A percentile compares a stretch with the other conserved stretches of the same genome.
These are phyloP conservation scores for Ptychodera flava DNA, from an alignment of 35 echinoderm and acorn worm genomes.

Conservation along the genomic window DNA sequence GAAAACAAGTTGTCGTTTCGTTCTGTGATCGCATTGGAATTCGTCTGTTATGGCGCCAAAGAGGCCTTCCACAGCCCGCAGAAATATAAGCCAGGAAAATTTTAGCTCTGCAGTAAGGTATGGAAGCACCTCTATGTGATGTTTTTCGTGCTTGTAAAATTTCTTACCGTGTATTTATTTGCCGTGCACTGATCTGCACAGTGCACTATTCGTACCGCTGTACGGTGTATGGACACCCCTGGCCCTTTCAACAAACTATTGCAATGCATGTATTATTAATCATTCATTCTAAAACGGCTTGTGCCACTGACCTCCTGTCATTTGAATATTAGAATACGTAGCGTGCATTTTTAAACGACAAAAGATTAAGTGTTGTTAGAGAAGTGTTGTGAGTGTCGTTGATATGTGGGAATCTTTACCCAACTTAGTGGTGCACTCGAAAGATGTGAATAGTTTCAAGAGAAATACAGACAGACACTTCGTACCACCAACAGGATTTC, in stretches of 20 bases:
- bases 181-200: neutral
- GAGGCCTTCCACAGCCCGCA: slow-evolving; percentile 16
- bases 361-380: too few relatives aligned
- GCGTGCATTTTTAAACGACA: too few relatives aligned
- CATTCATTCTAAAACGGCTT: too few relatives aligned
- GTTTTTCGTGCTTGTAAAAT: neutral
- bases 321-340: too few relatives aligned
- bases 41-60: neutral
- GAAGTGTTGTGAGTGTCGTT: too few relatives aligned
- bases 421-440: too few relatives aligned
- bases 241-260: neutral
- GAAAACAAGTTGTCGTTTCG: neutral
- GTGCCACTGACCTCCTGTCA: too few relatives aligned
- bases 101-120: slow-evolving; percentile 8
- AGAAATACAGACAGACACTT: too few relatives aligned
- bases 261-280: too few relatives aligned
- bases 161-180: neutral
- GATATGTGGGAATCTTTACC: too few relatives aligned
- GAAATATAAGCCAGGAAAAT: slow-evolving; percentile 18
- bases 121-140: neutral
- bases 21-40: neutral
- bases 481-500: too few relatives aligned
- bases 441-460: too few relatives aligned
- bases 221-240: neutral
- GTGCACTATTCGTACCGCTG: neutral